Percentiles rank a stretch among this genome's conserved stretches.
These are phyloP conservation scores for Siphlonurus alternatus DNA, from an alignment of 2,888 invertebrate genomes.

Conservation along the genomic window DNA sequence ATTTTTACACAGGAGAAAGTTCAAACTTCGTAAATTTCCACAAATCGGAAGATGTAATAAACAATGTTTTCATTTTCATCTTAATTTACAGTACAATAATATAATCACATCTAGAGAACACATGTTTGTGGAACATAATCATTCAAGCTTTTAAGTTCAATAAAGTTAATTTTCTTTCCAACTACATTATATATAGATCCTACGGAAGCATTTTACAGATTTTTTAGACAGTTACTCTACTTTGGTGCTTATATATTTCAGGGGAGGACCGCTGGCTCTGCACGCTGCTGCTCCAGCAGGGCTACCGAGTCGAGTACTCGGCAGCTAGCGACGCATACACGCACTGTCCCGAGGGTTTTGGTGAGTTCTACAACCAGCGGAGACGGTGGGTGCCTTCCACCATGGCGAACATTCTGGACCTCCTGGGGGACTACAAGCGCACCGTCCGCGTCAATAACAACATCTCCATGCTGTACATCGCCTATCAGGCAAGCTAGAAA, in stretches of 20 bases:
- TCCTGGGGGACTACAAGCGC: conserved; percentile 27
- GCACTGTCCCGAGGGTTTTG: conserved; percentile 32
- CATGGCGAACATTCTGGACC: conserved; percentile 37
- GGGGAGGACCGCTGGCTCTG: conserved; percentile 33
- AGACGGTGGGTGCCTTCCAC: conserved; percentile 39
- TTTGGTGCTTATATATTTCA: no score
- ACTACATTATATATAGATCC: no score
- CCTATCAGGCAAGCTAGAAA: conserved; percentile 21
- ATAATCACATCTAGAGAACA: no score
- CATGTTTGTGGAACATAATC: no score
- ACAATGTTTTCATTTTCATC: background rate
- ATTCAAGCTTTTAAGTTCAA: no score
- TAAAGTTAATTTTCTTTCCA: no score
- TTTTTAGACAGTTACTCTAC: no score
- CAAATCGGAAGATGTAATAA: background rate
- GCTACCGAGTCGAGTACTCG: conserved; percentile 28
- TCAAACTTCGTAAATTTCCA: no score
- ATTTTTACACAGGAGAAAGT: background rate
- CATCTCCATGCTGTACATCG: conserved; percentile 27
- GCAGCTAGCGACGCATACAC: conserved; percentile 28
- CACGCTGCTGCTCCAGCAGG: conserved; percentile 34
- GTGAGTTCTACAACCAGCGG: conserved; percentile 36
- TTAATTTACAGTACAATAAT: no score
- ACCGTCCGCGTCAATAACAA: conserved; percentile 32
- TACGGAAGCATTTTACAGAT: no score